Conservation (phyloP, 2,113 vertebrate genomes). For the Seriola quinqueradiata region DNA sequence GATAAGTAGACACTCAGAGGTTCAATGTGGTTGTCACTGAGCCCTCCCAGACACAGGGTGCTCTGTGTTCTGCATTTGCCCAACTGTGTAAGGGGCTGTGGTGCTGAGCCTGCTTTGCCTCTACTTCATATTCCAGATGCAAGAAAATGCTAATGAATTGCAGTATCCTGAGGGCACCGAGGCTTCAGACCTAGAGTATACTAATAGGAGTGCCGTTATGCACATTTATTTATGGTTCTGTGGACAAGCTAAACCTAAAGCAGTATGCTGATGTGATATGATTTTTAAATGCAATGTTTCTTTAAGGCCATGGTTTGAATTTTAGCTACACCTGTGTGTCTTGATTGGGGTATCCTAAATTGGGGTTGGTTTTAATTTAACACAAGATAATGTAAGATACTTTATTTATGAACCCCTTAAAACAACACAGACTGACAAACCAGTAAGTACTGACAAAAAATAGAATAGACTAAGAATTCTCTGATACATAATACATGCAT, state of each 20-base stretch:
- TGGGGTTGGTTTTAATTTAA: not conserved
- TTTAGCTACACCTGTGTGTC: not conserved
- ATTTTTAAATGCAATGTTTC: not conserved
- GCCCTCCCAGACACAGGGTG: not conserved
- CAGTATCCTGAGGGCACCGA: constrained; percentile 60
- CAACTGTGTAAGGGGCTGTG: constrained; percentile 24
- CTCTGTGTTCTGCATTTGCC: constrained; percentile 4
- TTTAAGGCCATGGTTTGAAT: not conserved
- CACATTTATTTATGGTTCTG: constrained; percentile 38
- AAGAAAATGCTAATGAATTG: constrained; percentile 75
- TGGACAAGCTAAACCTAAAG: not conserved
- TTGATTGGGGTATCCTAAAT: not conserved
- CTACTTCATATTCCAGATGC: constrained; percentile 66
- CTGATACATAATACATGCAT: no score
- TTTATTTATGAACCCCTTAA: no score
- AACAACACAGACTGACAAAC: no score
- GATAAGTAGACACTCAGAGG: not conserved
- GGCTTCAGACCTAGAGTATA: constrained; percentile 42
- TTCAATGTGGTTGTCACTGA: not conserved
- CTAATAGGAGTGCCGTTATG: constrained; percentile 34
- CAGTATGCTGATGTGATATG: not conserved
- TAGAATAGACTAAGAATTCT: no score
- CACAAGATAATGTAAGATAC: no score
- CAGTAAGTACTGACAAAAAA: no score
- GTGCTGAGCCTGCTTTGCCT: constrained; percentile 31